Base-by-base conservation (phyloP, 2,888 invertebrate genomes). In the Barypeithes pellucidus region DNA sequence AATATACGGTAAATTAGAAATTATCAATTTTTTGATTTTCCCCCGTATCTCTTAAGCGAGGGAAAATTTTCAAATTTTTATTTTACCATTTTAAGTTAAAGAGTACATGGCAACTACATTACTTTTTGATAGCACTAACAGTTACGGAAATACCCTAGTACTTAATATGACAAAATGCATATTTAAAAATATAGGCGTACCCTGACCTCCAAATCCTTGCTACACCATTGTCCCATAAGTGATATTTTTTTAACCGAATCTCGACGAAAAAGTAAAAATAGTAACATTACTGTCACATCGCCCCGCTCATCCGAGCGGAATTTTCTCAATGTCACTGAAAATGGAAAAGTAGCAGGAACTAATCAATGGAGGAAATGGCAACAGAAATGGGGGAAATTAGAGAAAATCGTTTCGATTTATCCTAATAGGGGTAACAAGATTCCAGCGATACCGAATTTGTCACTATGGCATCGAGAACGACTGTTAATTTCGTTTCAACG, bases 361-460 rank as follows among this genome's bases (percentile, higher is more conserved):
- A 71, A 71, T 66, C 71, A 60, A 71, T 71, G 36, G 16, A 47
- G 72, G 72, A 72, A 72, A 72, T 72, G 47, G 67, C 62, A 45
- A 62, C 67, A 61, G 72, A 43, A 72, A 72, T 67, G 50, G 67
- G 61, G 72, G 72, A 72, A 72, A 72, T 72, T 72, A 67, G 72
- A 72, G 67, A 67, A 72, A 72, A 72, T 67, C 61, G 72, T 54
- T 62, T 57, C 73, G 73, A 73, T 73, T 68, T 59, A 63, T 45
- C 73, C 22, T 73, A 73, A 73, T 73, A 73, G 67, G 73, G 63
- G 73, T 73, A 68, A 68, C 73, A 73, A 73, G 73, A 73, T 68
- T 73, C 68, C 50, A 63, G 47, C 57, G 59, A 73, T 73, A 68
- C 61, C 63, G 52, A 73, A 73, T 73, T 73, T 73, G 73, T 73